phyloP scores from a whole-genome alignment of 2,797 vertebrate species.

The Argya squamiceps region DNA sequence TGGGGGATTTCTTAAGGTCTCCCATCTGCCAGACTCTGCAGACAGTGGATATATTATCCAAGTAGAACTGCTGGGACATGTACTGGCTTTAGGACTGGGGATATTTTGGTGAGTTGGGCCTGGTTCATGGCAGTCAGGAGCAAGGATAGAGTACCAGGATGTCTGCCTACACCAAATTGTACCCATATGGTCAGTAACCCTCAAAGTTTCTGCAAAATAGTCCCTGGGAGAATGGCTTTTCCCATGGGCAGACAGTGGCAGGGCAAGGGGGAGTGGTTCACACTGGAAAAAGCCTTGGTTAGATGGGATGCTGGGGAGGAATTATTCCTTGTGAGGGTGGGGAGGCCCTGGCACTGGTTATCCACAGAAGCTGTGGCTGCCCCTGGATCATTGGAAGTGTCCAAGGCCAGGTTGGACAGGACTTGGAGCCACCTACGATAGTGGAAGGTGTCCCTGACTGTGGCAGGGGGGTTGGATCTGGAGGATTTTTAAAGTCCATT shows the following conservation, averaged over 20 bases:
- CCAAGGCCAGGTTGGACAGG: rapidly evolving
- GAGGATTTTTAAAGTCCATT: background rate
- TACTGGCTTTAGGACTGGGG: background rate
- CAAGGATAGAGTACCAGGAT: background rate
- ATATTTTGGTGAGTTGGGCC: background rate
- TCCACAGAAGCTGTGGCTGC: background rate
- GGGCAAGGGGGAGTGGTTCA: background rate
- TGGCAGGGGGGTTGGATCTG: rapidly evolving
- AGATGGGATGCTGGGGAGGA: background rate
- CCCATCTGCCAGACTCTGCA: background rate
- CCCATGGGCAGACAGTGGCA: background rate
- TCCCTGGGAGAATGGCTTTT: background rate
- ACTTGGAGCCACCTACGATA: rapidly evolving
- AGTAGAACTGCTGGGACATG: rapidly evolving
- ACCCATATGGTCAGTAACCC: background rate
- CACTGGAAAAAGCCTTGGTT: background rate
- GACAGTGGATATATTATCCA: background rate
- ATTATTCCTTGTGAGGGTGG: background rate
- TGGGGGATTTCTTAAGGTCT: background rate
- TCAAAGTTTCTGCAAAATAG: background rate
- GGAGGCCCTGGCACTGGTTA: rapidly evolving
- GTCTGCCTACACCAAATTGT: background rate
- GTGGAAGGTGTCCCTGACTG: background rate
- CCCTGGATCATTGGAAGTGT: background rate
- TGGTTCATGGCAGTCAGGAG: background rate